Conservation (phyloP, 2,888 invertebrate genomes). For the Electrophaes corylata region DNA sequence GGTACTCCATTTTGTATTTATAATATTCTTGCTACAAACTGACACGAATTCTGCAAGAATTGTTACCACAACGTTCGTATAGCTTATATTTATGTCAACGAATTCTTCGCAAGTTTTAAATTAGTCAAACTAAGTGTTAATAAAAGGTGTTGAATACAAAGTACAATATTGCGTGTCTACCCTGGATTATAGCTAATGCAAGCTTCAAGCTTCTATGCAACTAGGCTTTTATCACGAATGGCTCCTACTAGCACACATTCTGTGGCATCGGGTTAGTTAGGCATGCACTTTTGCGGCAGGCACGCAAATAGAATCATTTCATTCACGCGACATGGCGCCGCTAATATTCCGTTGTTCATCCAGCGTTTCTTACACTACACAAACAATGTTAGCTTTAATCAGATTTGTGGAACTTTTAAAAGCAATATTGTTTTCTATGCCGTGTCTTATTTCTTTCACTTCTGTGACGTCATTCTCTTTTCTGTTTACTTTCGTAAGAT, state of each 20-base stretch:
- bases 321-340: slow-evolving; percentile 25
- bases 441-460: slow-evolving; percentile 10
- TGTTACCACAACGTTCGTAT: neutral
- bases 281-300: slow-evolving; percentile 24
- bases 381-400: slow-evolving; percentile 4
- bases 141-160: slow-evolving; percentile 22
- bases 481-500: slow-evolving; percentile 15
- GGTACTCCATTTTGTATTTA: slow-evolving; percentile 8
- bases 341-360: slow-evolving; percentile 17
- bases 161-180: slow-evolving; percentile 18
- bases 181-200: slow-evolving; percentile 22
- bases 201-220: slow-evolving; percentile 16
- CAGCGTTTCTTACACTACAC: slow-evolving; percentile 14
- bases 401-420: slow-evolving; percentile 8
- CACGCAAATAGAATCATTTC: slow-evolving; percentile 25
- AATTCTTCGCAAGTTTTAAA: slow-evolving; percentile 17
- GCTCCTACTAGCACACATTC: slow-evolving; percentile 6
- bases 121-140: slow-evolving; percentile 13
- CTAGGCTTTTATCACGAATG: slow-evolving; percentile 23
- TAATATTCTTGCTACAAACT: slow-evolving; percentile 14
- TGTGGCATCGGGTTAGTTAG: slow-evolving; percentile 14
- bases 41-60: slow-evolving; percentile 7
- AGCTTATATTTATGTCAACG: slow-evolving; percentile 6
- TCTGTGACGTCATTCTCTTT: slow-evolving; percentile 12
- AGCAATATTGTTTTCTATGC: slow-evolving; percentile 6